These are phyloP conservation scores for Carassius gibelio DNA, from an alignment of 2,113 vertebrate genomes.

Conservation along the genomic window DNA sequence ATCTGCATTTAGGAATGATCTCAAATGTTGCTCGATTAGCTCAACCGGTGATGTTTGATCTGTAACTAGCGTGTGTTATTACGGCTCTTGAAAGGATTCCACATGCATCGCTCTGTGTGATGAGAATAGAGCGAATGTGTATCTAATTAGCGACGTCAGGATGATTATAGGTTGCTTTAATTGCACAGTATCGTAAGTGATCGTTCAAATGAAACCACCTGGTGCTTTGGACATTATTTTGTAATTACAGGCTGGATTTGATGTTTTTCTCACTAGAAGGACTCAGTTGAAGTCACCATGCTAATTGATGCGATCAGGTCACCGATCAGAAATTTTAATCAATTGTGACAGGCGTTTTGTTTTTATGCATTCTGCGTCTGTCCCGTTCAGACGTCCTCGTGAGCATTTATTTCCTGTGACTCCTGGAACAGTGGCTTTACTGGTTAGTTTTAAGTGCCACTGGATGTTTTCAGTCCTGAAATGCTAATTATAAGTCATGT, in stretches of 20 bases:
- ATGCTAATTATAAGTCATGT: neutral
- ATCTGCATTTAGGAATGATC: neutral
- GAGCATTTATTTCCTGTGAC: neutral
- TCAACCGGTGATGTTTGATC: neutral
- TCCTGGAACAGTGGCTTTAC: neutral
- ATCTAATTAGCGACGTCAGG: slow-evolving; percentile 74
- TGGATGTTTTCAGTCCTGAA: neutral
- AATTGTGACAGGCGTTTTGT: slow-evolving; percentile 58
- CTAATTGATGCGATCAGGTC: slow-evolving; percentile 70
- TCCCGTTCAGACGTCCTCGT: neutral
- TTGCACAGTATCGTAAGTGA: slow-evolving; percentile 75
- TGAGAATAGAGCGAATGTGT: slow-evolving; percentile 65
- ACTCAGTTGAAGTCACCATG: slow-evolving; percentile 56
- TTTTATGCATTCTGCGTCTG: neutral
- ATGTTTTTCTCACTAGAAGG: slow-evolving; percentile 61
- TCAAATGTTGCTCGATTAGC: neutral
- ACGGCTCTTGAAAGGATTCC: too few species aligned
- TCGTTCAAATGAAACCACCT: slow-evolving; percentile 78
- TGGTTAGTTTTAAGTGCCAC: neutral
- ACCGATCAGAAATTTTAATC: slow-evolving; percentile 69
- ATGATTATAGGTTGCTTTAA: slow-evolving; percentile 79
- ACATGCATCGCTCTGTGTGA: slow-evolving; percentile 22
- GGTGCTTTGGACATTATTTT: slow-evolving; percentile 72
- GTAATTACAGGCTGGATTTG: slow-evolving; percentile 71
- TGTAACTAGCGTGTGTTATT: neutral